Evolutionary conservation across 2,113 vertebrate species (phyloP).

Genomic region (Pitta sordida): DNA sequence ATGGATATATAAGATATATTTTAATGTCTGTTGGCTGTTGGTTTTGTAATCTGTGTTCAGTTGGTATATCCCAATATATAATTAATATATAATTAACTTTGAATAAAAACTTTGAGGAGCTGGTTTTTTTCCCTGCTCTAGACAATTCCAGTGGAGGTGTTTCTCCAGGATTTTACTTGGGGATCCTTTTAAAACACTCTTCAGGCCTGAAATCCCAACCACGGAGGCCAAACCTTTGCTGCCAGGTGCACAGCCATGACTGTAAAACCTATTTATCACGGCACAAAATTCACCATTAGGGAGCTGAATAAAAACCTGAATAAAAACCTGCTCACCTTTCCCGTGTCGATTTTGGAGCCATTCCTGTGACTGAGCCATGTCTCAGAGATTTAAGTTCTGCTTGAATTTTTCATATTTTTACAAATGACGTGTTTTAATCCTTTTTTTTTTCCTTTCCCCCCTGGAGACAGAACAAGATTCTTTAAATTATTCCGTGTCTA

Average conservation of each 20-base stretch:
- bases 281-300: neutral
- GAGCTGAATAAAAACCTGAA: neutral
- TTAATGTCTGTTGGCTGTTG: neutral
- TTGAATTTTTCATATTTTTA: neutral
- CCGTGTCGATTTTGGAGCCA: neutral
- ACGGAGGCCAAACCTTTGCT: neutral
- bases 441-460: neutral
- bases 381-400: neutral
- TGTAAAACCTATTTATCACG: neutral
- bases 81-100: neutral
- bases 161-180: neutral
- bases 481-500: neutral
- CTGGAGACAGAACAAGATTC: neutral
- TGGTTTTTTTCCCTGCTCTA: neutral
- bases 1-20: no score
- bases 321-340: neutral
- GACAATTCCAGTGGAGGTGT: neutral
- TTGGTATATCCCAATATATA: neutral
- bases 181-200: neutral
- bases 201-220: neutral
- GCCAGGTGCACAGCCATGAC: neutral
- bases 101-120: neutral
- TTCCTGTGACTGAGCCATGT: neutral
- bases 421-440: neutral
- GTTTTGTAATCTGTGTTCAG: neutral